Evolutionary conservation across 1,140 invertebrate genomes (phyloP).

Genomic region (Drosophila nebulosa): DNA sequence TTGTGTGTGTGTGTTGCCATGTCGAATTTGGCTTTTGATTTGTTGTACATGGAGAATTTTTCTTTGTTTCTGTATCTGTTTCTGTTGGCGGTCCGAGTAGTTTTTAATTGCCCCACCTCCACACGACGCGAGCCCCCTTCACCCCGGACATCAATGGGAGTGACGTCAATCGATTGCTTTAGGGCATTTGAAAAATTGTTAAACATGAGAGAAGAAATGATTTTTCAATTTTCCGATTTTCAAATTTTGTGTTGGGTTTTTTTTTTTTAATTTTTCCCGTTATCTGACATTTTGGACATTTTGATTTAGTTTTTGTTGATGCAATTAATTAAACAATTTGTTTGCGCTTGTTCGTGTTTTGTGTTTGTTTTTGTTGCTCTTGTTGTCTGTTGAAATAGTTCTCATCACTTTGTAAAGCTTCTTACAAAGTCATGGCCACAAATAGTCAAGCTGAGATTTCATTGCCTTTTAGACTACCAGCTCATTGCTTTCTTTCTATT

Average conservation of each 20-base stretch:
- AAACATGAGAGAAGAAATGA: constrained; percentile 52
- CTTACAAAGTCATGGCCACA: constrained; percentile 64
- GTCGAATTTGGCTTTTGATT: constrained; percentile 39
- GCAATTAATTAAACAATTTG: constrained; percentile 67
- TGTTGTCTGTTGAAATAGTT: constrained; percentile 29
- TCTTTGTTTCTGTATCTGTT: constrained; percentile 29
- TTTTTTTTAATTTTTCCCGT: not conserved
- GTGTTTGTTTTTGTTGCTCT: constrained; percentile 18
- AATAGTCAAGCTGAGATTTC: constrained; percentile 38
- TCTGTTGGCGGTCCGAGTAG: constrained; percentile 57
- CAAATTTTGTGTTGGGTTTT: not conserved
- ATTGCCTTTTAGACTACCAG: constrained; percentile 1
- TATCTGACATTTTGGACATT: constrained; percentile 30
- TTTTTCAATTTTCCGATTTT: constrained; percentile 56
- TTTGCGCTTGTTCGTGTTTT: constrained; percentile 5
- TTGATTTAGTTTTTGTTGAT: constrained; percentile 77
- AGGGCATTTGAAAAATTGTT: constrained; percentile 34
- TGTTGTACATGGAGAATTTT: constrained; percentile 41
- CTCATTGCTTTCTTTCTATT: constrained; percentile 28
- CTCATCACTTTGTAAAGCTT: constrained; percentile 32
- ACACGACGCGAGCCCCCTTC: not conserved
- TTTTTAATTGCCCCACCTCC: constrained; percentile 59
- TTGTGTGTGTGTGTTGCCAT: not conserved
- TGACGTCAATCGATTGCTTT: constrained; percentile 60
- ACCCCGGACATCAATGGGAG: not conserved